Evolutionary conservation across 2,888 invertebrate species (phyloP), one percentile per base, ranked within the genome.

Genomic region (Chrysolina oricalcia): DNA sequence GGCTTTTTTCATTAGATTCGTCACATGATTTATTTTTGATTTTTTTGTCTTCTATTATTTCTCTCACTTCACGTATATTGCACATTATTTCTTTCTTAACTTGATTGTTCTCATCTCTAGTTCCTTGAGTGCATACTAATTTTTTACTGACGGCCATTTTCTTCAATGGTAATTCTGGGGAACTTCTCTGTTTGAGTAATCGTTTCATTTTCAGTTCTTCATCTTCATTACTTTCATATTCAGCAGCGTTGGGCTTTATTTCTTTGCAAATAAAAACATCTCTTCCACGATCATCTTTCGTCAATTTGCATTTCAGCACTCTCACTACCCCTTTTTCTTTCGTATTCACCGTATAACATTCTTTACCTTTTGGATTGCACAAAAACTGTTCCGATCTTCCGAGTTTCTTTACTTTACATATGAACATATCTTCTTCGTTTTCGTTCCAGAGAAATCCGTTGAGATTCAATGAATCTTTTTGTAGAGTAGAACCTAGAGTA

Each of bases 201-300:
- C 48, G 6, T 40, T 59, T 15, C 40, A 68, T 73, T 46, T 68
- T 56, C n/a, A 19, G 23, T 50, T 50, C n/a, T 63, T 70, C 62
- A 9, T 63, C 62, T 64, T 74, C 40, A 3, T 2, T 67, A 23
- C 27, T 15, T 46, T 23, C 21, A 53, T 15, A 19, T 40, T 19
- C 53, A 40, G 19, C 56, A 15, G 50, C 13, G 5, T 53, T n/a
- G 10, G 59, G 40, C 21, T 59, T 72, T 15, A 73, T 40, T 62
- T 72, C 73, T 63, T 74, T 76, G 19, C 75, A 74, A 4, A 75
- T 19, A 11, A 74, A 68, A n/a, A 73, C 43, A 11, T 78, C 76
- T 10, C 72, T 64, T 27, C 66, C 62, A 56, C 41, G 48, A 21
- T 75, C 69, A 65, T 75, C 62, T 41, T 63, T 68, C 15, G 72